Conservation (phyloP, 2,797 vertebrate genomes). For the Microcaecilia unicolor region DNA sequence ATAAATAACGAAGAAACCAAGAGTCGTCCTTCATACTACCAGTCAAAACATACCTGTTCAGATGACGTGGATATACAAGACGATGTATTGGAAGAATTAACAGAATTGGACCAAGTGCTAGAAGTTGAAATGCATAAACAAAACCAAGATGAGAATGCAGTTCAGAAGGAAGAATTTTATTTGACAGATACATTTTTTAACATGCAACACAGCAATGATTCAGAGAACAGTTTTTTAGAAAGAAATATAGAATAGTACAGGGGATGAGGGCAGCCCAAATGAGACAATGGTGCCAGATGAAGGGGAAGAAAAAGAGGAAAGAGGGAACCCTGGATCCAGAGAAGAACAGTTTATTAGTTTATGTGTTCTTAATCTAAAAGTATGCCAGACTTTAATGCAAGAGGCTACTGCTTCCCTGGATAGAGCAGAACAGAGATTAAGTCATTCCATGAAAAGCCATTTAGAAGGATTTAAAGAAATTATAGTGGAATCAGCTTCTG, state of each 20-base stretch:
- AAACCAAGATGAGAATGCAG: neutral
- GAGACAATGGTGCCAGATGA: neutral
- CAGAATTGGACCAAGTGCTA: neutral
- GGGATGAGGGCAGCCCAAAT: slow-evolving; percentile 18
- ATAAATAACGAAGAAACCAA: neutral
- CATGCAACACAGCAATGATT: neutral
- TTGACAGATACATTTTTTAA: neutral
- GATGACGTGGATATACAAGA: slow-evolving; percentile 16
- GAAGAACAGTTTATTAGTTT: slow-evolving; percentile 35
- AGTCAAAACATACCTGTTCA: slow-evolving; percentile 1
- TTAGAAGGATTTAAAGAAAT: neutral
- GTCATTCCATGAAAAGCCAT: neutral
- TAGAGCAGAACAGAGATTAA: slow-evolving; percentile 14
- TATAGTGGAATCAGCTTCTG: neutral
- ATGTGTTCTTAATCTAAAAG: slow-evolving; percentile 43
- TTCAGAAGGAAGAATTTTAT: neutral
- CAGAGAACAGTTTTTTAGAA: slow-evolving; percentile 9
- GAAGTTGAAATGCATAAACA: neutral
- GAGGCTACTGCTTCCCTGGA: slow-evolving; percentile 17
- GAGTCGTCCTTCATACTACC: neutral
- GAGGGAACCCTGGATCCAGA: neutral
- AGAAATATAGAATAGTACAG: slow-evolving; percentile 1
- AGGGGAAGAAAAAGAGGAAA: neutral
- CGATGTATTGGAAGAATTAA: slow-evolving; percentile 2
- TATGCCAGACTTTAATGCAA: slow-evolving; percentile 33